phyloP scores from a whole-genome alignment of 2,113 vertebrate genomes.

The Toxotes jaculatrix region DNA sequence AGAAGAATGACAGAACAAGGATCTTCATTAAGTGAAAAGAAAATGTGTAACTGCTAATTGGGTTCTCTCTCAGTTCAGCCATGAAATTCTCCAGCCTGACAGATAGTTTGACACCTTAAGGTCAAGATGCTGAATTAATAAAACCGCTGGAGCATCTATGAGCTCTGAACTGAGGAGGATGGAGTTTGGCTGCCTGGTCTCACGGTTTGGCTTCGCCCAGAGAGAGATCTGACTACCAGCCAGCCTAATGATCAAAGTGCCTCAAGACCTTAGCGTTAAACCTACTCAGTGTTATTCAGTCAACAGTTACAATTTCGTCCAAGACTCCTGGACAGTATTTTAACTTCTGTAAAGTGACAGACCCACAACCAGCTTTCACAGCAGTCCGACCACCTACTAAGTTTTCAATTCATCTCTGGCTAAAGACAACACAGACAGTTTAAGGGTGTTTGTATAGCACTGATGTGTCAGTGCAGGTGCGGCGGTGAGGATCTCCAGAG shows the following conservation, averaged over 20 bases:
- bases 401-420: not conserved
- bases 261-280: not conserved
- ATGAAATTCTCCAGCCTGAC: slow-evolving; percentile 36
- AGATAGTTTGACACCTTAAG: slow-evolving; percentile 47
- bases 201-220: slow-evolving; percentile 15
- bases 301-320: not conserved
- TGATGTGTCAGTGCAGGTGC: slow-evolving; percentile 46
- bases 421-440: slow-evolving; percentile 13
- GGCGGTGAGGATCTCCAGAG: slow-evolving; percentile 41
- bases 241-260: slow-evolving; percentile 21
- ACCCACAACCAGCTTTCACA: not conserved
- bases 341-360: not conserved
- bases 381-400: slow-evolving; percentile 19
- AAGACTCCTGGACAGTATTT: not conserved
- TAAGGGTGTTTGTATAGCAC: not conserved
- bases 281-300: not conserved
- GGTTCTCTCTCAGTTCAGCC: slow-evolving; percentile 53
- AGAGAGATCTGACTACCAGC: not conserved
- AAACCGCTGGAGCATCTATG: slow-evolving; percentile 4
- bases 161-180: not conserved
- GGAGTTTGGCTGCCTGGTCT: slow-evolving; percentile 9
- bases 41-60: slow-evolving; percentile 18
- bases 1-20: not conserved
- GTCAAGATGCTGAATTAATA: slow-evolving; percentile 40
- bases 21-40: slow-evolving; percentile 8